Percentiles rank a stretch among this genome's conserved stretches.
Conservation (phyloP, 2,888 invertebrate genomes). For the Pristionchus mayeri region DNA sequence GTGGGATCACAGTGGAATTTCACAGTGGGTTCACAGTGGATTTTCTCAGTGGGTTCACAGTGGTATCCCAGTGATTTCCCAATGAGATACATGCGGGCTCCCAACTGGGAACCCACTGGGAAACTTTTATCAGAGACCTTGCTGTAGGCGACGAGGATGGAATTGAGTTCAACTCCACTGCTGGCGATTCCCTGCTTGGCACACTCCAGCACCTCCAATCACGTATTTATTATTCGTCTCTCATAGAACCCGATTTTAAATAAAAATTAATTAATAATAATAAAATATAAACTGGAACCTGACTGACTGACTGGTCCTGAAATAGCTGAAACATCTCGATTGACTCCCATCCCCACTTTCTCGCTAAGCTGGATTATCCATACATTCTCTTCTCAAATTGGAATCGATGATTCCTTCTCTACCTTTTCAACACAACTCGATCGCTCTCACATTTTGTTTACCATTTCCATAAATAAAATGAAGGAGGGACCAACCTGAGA, state of each 20-base stretch:
- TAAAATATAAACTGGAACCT: background rate
- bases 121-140: too few relatives aligned
- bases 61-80: too few relatives aligned
- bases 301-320: constrained; percentile 45
- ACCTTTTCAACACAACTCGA: background rate
- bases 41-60: too few relatives aligned
- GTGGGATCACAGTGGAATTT: too few relatives aligned
- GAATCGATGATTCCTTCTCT: background rate
- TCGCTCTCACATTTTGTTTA: background rate
- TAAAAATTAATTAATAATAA: background rate
- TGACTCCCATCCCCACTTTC: background rate
- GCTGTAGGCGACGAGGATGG: constrained; percentile 70
- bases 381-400: constrained; percentile 10
- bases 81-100: background rate
- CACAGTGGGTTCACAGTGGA: too few relatives aligned
- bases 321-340: constrained; percentile 30
- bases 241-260: background rate
- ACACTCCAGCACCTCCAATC: constrained; percentile 71
- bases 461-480: background rate
- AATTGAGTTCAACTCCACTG: constrained; percentile 73
- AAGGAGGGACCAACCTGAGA: background rate
- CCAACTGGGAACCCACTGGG: too few relatives aligned
- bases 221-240: background rate
- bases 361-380: constrained; percentile 34
- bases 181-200: constrained; percentile 68